phyloP scores from a whole-genome alignment of 2,113 vertebrate species.

The Poeciliopsis occidentalis region DNA sequence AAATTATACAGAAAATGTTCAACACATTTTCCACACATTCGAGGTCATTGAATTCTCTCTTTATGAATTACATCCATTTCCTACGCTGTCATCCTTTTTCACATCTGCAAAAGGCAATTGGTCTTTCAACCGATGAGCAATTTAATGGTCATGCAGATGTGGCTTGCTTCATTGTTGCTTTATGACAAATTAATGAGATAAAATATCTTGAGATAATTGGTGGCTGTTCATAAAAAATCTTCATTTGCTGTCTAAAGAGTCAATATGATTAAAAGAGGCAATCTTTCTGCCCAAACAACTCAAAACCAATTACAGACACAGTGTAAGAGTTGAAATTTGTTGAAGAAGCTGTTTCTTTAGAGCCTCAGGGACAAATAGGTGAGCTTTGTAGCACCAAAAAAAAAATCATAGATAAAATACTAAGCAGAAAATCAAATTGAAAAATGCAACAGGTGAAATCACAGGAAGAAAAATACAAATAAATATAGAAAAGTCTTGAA shows the following conservation, averaged over 20 bases:
- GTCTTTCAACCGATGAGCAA: neutral
- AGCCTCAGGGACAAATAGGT: neutral
- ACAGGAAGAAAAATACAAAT: neutral
- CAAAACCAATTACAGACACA: neutral
- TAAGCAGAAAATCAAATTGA: neutral
- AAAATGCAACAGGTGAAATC: neutral
- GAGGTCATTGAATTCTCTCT: neutral
- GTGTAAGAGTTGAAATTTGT: neutral
- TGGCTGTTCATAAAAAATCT: neutral
- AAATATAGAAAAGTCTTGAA: too few species aligned
- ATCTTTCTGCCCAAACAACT: neutral
- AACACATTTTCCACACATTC: neutral
- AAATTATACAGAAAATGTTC: slow-evolving; percentile 4
- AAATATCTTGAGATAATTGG: slow-evolving; percentile 1
- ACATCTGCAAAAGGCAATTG: neutral
- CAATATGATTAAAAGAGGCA: neutral
- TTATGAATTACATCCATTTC: slow-evolving; percentile 3
- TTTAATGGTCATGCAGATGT: neutral
- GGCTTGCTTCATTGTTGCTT: slow-evolving; percentile 3
- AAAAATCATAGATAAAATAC: neutral
- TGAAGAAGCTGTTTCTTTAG: neutral
- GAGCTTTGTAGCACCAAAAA: neutral
- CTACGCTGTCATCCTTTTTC: neutral
- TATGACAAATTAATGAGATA: slow-evolving; percentile 8
- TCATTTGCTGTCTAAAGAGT: neutral